Percentiles rank a stretch among this genome's conserved stretches.
phyloP scores from a whole-genome alignment of 2,113 vertebrate species.

The Suricata suricatta region DNA sequence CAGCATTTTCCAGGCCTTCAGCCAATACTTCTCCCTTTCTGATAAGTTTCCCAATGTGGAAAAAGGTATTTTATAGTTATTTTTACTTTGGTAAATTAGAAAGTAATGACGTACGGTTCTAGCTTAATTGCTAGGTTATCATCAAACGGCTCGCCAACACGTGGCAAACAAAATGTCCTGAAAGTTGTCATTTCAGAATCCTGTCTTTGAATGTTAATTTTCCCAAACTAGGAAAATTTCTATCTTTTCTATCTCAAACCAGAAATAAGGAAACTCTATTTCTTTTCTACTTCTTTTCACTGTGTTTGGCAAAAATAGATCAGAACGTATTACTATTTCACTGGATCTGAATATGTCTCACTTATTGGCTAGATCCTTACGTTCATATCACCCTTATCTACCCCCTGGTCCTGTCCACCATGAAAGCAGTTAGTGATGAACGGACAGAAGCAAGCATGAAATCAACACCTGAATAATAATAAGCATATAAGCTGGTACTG shows the following conservation, averaged over 20 bases:
- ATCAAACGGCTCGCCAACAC: not conserved
- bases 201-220: conserved; percentile 1
- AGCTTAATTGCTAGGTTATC: not conserved
- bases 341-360: not conserved
- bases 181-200: not conserved
- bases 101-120: not conserved
- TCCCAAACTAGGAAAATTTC: conserved; percentile 24
- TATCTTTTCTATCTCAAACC: not conserved
- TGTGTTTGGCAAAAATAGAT: conserved; percentile 22
- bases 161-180: not conserved
- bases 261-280: conserved; percentile 22
- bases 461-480: conserved; percentile 1
- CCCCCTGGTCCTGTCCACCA: not conserved
- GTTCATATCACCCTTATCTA: not conserved
- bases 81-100: conserved; percentile 32
- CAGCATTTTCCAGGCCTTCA: conserved; percentile 27
- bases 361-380: not conserved
- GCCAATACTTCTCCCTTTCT: conserved; percentile 17
- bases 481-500: not conserved
- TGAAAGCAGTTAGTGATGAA: not conserved
- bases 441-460: conserved; percentile 2
- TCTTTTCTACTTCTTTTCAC: conserved; percentile 3
- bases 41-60: not conserved
- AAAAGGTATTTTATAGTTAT: conserved; percentile 3
- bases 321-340: conserved; percentile 12